Percentiles rank a stretch among this genome's conserved stretches.
Evolutionary conservation across 2,797 vertebrate species (phyloP).

Genomic region (Pteropus rufus): DNA sequence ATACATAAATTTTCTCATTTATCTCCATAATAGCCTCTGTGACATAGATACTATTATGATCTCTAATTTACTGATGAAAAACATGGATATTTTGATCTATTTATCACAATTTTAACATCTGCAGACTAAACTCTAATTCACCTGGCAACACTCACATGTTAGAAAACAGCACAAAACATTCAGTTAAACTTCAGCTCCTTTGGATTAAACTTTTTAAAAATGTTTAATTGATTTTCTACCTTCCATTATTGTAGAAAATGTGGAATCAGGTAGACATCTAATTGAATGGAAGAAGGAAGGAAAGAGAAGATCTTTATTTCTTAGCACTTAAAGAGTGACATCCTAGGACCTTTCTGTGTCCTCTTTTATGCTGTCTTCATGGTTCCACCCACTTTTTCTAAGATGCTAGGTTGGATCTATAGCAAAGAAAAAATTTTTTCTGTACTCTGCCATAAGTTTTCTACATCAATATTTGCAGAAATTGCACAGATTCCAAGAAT

Average conservation of each 20-base stretch:
- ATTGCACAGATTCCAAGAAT: background rate
- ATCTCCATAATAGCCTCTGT: background rate
- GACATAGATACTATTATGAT: background rate
- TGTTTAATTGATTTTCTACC: background rate
- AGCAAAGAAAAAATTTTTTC: background rate
- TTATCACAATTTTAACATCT: background rate
- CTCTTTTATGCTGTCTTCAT: background rate
- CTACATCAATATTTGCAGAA: background rate
- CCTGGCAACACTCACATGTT: background rate
- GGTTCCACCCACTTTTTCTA: background rate
- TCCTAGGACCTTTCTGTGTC: background rate
- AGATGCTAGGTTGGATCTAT: background rate
- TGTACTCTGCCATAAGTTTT: background rate
- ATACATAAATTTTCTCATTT: constrained; percentile 7
- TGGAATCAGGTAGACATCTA: background rate
- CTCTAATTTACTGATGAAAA: background rate
- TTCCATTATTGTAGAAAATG: background rate
- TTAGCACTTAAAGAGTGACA: background rate
- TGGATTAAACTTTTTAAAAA: background rate
- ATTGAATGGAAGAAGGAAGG: background rate
- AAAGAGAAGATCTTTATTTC: background rate
- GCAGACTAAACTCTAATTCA: background rate
- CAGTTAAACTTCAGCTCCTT: background rate
- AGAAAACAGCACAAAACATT: background rate
- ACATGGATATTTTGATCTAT: background rate